Conservation (phyloP, 2,888 invertebrate species). For the Arctia plantaginis region DNA sequence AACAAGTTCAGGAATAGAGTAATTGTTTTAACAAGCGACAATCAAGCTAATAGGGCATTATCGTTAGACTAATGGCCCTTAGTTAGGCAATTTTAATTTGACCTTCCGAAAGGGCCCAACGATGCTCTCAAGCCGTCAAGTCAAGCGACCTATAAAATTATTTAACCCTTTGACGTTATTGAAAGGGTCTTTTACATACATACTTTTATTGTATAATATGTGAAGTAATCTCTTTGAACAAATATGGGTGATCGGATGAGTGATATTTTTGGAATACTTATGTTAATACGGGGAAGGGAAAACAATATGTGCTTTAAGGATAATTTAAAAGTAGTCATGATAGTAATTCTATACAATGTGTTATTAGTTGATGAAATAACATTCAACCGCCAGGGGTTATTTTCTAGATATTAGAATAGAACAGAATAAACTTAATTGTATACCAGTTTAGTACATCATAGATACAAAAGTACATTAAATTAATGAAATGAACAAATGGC, state of each 20-base stretch:
- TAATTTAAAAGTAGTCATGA: too few relatives aligned
- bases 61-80: slow-evolving; percentile 10
- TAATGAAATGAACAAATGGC: too few relatives aligned
- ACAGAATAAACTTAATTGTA: too few relatives aligned
- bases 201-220: neutral
- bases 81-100: slow-evolving; percentile 18
- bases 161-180: slow-evolving; percentile 7
- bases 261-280: neutral
- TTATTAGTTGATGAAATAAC: too few relatives aligned
- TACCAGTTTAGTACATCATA: too few relatives aligned
- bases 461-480: too few relatives aligned
- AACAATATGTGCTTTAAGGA: too few relatives aligned
- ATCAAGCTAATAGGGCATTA: slow-evolving; percentile 12
- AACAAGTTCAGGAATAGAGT: neutral
- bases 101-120: slow-evolving; percentile 5
- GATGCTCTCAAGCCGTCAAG: neutral
- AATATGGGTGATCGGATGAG: neutral
- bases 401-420: too few relatives aligned
- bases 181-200: neutral
- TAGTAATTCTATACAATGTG: too few relatives aligned
- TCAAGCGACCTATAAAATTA: slow-evolving; percentile 17
- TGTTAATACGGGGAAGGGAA: neutral
- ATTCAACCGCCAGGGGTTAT: too few relatives aligned
- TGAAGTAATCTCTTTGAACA: neutral
- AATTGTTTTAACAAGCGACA: slow-evolving; percentile 19